Evolutionary conservation across 2,797 vertebrate genomes (phyloP).

Genomic region (Jordanella pulchra): DNA sequence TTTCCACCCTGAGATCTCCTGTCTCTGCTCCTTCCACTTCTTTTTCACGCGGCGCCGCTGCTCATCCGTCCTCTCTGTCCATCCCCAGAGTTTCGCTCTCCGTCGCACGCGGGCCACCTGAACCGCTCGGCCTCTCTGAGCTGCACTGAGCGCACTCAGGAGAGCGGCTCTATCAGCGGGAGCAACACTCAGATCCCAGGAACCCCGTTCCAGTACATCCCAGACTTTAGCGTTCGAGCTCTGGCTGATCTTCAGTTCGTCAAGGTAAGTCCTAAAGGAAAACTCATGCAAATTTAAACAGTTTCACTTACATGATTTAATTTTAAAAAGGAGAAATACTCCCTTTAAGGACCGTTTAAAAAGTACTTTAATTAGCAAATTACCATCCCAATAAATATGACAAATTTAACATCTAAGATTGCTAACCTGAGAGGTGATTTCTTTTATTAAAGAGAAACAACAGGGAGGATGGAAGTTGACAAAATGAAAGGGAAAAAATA

Average conservation of each 20-base stretch:
- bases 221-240: conserved; percentile 93
- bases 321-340: too few species aligned
- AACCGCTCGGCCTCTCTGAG: conserved; percentile 91
- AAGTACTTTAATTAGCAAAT: too few species aligned
- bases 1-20: neutral
- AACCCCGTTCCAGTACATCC: conserved; percentile 82
- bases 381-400: too few species aligned
- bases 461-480: too few species aligned
- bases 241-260: conserved; percentile 91
- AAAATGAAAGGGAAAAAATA: too few species aligned
- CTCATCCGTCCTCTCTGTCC: conserved; percentile 21
- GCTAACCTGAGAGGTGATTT: too few species aligned
- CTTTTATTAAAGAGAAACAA: too few species aligned
- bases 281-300: too few species aligned
- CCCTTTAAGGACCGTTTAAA: too few species aligned
- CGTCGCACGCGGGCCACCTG: conserved; percentile 84
- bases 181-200: conserved; percentile 85
- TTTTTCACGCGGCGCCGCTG: neutral
- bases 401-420: too few species aligned
- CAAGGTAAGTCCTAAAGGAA: conserved; percentile 80
- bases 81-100: conserved; percentile 86
- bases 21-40: neutral
- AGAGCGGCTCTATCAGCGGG: conserved; percentile 73
- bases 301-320: too few species aligned
- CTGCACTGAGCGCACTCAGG: conserved; percentile 83